Percentiles rank a stretch among this genome's conserved stretches.
phyloP scores from a whole-genome alignment of 2,797 vertebrate species.

The Channallabes apus region DNA sequence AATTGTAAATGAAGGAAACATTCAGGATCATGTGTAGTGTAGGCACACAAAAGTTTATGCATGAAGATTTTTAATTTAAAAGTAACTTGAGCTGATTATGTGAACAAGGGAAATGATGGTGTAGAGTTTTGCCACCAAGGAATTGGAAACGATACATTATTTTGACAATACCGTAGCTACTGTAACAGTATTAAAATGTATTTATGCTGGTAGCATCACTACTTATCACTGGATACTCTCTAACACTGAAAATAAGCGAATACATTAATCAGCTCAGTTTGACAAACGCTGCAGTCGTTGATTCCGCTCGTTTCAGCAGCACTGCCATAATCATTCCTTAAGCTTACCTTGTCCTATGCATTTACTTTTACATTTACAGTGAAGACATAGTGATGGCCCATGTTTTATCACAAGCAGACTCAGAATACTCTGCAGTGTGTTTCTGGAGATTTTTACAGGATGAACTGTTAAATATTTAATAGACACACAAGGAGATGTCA shows the following conservation, averaged over 20 bases:
- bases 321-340: not conserved
- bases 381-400: not conserved
- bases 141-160: not conserved
- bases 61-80: not conserved
- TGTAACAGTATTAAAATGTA: not conserved
- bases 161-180: not conserved
- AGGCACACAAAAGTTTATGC: not conserved
- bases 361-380: not conserved
- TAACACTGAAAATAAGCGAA: not conserved
- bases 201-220: not conserved
- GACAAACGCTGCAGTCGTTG: not conserved
- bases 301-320: not conserved
- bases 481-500: slow-evolving; percentile 78
- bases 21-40: too few species aligned
- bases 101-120: not conserved
- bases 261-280: not conserved
- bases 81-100: not conserved
- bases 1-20: too few species aligned
- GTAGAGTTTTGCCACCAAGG: not conserved
- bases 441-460: slow-evolving; percentile 71
- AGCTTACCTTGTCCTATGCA: not conserved
- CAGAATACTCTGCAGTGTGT: slow-evolving; percentile 59
- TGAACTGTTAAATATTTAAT: slow-evolving; percentile 82
- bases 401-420: slow-evolving; percentile 4
- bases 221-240: not conserved